These are phyloP conservation scores for Hapalemur alaotrensis DNA, from an alignment of 2,797 vertebrate genomes.

Conservation along the genomic window DNA sequence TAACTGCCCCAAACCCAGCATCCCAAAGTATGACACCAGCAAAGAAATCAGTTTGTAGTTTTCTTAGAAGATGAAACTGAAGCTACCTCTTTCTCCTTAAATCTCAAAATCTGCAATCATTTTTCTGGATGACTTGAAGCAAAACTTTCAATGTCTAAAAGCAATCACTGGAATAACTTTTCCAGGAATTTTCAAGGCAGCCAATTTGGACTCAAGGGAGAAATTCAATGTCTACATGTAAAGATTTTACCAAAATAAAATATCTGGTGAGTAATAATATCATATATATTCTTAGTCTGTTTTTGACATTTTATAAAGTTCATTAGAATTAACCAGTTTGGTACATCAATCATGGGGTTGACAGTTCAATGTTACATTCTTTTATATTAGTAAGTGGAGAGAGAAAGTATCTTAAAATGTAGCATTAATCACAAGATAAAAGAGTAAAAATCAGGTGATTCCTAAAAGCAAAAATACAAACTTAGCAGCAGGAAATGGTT, in stretches of 20 bases:
- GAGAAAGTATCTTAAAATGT: neutral
- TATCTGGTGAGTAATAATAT: neutral
- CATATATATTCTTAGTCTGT: neutral
- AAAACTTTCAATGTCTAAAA: neutral
- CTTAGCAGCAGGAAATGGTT: neutral
- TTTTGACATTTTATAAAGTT: neutral
- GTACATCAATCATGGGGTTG: neutral
- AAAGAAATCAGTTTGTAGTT: neutral
- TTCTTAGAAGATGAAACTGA: neutral
- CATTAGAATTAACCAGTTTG: neutral
- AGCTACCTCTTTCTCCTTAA: neutral
- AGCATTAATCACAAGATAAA: no score
- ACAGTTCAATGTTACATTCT: neutral
- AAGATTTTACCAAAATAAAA: neutral
- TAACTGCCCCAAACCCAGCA: neutral
- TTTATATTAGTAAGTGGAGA: neutral
- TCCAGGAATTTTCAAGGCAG: neutral
- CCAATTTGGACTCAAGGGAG: neutral
- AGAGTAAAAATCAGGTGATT: neutral
- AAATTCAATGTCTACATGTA: neutral
- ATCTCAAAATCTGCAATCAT: neutral
- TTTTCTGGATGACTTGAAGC: neutral
- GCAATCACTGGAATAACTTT: neutral
- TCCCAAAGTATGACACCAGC: neutral
- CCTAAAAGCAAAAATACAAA: neutral